Base-by-base conservation (phyloP, 1,140 invertebrate species). In the Hypothenemus hampei region DNA sequence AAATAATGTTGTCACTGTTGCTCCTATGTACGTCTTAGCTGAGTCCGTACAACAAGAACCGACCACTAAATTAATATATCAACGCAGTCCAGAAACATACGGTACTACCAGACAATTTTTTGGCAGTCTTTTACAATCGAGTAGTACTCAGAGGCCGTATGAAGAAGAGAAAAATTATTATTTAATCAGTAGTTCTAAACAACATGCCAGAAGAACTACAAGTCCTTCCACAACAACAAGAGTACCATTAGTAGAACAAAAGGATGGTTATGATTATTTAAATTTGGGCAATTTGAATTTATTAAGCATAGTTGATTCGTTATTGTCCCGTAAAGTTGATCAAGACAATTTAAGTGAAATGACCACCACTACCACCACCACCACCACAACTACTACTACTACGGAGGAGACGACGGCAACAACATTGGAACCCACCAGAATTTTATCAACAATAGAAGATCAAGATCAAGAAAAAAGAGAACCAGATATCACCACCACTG, bases 51-150 rank as follows among this genome's bases (percentile, higher is more conserved):
- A 51, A 36, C 37, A 59, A n/a, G 57, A 59, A 4, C 58, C 47
- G 3, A 60, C 52, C 18, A 62, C 48, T 15, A 1, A 35, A 18
- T 11, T 41, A 6, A 19, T 56, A 3, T 46, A 31, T 18, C 60
- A 62, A 33, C 31, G 62, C 23, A 64, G 53, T 45, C 60, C 57
- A 4, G 59, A 46, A 23, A 59, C 26, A 13, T 53, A 39, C 19
- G 65, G 62, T 23, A 68, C 66, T 13, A 68, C 66, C 0, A 54
- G 66, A 39, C 63, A 67, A 3, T 65, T 68, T 51, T 65, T 68
- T 53, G 60, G 60, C 2, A 21, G 44, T 29, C 21, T 29, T n/a
- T 59, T 61, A 41, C 39, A 57, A 18, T 31, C 57, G 13, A 65
- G 62, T 29, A 65, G 44, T 33, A 56, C 53, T 41, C 13, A 46